Evolutionary conservation across 2,113 vertebrate genomes (phyloP), one percentile per base, ranked within the genome.

Genomic region (Potamarius usumacintae): DNA sequence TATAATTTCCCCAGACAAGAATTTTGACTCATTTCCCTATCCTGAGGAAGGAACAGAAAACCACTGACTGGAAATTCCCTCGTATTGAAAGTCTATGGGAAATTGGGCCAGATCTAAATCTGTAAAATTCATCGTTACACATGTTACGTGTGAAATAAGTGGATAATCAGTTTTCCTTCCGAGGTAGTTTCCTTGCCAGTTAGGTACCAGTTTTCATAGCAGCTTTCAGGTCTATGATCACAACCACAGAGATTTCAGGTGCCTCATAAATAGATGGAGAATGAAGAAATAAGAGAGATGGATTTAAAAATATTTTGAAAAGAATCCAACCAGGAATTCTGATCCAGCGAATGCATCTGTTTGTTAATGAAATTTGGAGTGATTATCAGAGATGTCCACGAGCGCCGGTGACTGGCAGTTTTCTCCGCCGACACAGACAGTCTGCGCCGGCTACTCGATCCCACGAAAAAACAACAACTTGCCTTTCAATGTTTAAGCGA

Each of bases 31-130:
- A 60, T 81, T 82, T 82, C 20, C 58, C 79, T 25, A 30, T 60
- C 30, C 58, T 2, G 5, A 62, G 79, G 57, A 60, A 62, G 57
- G 79, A 82, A 82, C 79, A 62, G 79, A 82, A 82, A 62, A 82
- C 79, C 62, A 20, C 79, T 82, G 57, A 62, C 79, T 82, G 79
- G 79, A 82, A 82, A 82, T 82, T 62, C 79, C 79, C 58, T 62
- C 17, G 12, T 48, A 62, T 34, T 42, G 17, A 62, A 34, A 34
- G 57, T 81, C 10, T 62, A 14, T 82, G 79, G 22, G 57, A 62
- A 82, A 11, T 48, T 62, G 27, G 17, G 30, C 57, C 34, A 25
- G 22, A 5, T 62, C 20, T 62, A 62, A 82, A 48, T 82, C 57
- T 62, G 79, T 62, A 62, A 62, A 80, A 34, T 53, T n/a, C 50